A percentile compares a stretch with the other conserved stretches of the same genome.
phyloP scores from a whole-genome alignment of 2,113 vertebrate genomes.

The Lepisosteus oculatus region DNA sequence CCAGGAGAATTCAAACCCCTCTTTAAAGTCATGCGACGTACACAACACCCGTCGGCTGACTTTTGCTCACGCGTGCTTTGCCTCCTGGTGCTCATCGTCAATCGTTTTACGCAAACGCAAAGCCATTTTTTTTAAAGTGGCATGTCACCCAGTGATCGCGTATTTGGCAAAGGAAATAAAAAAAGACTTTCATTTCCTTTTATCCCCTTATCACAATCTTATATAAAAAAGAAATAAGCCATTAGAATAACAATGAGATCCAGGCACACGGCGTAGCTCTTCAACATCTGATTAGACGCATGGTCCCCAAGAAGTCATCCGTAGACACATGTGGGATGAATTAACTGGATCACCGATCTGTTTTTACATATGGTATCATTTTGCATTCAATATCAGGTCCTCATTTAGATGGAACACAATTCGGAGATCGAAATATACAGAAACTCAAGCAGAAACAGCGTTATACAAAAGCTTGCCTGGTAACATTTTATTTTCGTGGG shows the following conservation, averaged over 20 bases:
- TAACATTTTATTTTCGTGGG: too few relatives aligned
- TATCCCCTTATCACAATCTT: neutral
- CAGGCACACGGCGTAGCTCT: neutral
- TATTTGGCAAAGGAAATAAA: neutral
- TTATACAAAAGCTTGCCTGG: too few relatives aligned
- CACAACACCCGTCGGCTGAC: too few relatives aligned
- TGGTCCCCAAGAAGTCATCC: neutral
- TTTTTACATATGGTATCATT: neutral
- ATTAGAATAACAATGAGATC: neutral
- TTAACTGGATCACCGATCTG: neutral
- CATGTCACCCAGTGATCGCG: too few relatives aligned
- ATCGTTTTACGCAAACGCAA: neutral
- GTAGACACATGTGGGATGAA: neutral
- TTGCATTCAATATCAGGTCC: neutral
- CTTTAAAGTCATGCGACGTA: too few relatives aligned
- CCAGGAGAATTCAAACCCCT: too few relatives aligned
- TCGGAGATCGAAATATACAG: neutral
- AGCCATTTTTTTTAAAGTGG: neutral
- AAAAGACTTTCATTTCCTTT: constrained; percentile 3
- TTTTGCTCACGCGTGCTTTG: neutral
- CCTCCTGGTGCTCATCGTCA: neutral
- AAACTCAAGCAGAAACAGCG: neutral
- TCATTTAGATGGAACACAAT: neutral
- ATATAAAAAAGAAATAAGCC: neutral
- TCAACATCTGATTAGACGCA: neutral